These are phyloP conservation scores for Chaenocephalus aceratus DNA, from an alignment of 2,113 vertebrate species.

Conservation along the genomic window DNA sequence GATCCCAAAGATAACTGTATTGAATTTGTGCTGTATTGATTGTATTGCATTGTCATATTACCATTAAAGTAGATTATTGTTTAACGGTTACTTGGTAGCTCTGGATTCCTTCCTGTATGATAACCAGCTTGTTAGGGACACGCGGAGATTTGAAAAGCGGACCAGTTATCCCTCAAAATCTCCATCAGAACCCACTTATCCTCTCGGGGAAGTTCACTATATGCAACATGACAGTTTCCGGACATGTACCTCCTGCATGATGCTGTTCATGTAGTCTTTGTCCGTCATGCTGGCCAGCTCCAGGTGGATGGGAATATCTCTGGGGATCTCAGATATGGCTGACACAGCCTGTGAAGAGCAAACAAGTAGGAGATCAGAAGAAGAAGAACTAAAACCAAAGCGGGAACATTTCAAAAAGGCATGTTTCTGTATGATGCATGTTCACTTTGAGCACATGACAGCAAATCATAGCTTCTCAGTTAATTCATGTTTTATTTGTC, in stretches of 20 bases:
- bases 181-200: too few relatives aligned
- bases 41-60: too few relatives aligned
- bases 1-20: too few relatives aligned
- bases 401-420: not conserved
- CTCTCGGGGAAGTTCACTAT: not conserved
- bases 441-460: too few relatives aligned
- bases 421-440: too few relatives aligned
- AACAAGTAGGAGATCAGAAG: not conserved
- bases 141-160: too few relatives aligned
- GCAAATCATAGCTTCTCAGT: not conserved
- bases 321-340: constrained; percentile 89
- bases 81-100: too few relatives aligned
- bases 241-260: constrained; percentile 93
- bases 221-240: not conserved
- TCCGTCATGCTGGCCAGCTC: constrained; percentile 98
- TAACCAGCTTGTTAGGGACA: too few relatives aligned
- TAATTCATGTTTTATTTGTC: not conserved
- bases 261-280: constrained; percentile 92
- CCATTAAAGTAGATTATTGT: too few relatives aligned
- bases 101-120: too few relatives aligned
- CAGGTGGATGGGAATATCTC: constrained; percentile 91
- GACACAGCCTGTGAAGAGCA: constrained; percentile 85
- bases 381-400: not conserved
- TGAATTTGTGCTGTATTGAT: too few relatives aligned
- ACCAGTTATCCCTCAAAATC: too few relatives aligned